These are phyloP conservation scores for Gavia stellata DNA, from an alignment of 2,113 vertebrate genomes.

Conservation along the genomic window DNA sequence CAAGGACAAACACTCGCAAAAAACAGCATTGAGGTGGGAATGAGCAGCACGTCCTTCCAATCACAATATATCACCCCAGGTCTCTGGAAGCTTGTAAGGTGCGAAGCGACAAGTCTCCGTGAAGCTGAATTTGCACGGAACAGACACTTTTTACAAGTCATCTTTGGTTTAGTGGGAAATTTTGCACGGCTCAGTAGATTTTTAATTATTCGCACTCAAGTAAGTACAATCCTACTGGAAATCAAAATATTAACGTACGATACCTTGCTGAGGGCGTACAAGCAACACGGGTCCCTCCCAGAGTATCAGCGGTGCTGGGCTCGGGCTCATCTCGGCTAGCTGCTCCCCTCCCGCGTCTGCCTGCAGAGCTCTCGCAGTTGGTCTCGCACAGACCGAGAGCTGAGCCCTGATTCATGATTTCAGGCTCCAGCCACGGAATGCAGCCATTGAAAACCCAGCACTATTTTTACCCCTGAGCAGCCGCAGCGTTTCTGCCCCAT, in stretches of 20 bases:
- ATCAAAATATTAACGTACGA: neutral
- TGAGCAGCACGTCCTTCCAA: neutral
- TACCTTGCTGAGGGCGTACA: slow-evolving; percentile 62
- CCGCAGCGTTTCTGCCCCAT: slow-evolving; percentile 51
- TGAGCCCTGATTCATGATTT: slow-evolving; percentile 62
- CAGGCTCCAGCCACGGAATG: slow-evolving; percentile 66
- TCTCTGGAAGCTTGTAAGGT: neutral
- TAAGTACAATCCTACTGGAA: neutral
- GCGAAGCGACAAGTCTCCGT: neutral
- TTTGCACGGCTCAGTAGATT: neutral
- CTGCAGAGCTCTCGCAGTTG: neutral
- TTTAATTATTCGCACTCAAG: slow-evolving; percentile 2
- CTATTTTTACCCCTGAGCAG: slow-evolving; percentile 68
- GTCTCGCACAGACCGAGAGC: neutral
- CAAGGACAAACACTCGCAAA: neutral
- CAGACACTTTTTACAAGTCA: neutral
- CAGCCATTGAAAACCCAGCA: slow-evolving; percentile 57
- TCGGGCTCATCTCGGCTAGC: slow-evolving; percentile 15
- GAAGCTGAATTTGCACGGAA: neutral
- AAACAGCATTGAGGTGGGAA: neutral
- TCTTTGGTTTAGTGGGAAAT: neutral
- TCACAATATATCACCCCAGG: neutral
- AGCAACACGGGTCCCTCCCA: slow-evolving; percentile 67
- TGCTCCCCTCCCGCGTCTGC: neutral
- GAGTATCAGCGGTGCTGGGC: slow-evolving; percentile 53